Conservation (phyloP, 2,113 vertebrate genomes). For the Pterocles orientalis region DNA sequence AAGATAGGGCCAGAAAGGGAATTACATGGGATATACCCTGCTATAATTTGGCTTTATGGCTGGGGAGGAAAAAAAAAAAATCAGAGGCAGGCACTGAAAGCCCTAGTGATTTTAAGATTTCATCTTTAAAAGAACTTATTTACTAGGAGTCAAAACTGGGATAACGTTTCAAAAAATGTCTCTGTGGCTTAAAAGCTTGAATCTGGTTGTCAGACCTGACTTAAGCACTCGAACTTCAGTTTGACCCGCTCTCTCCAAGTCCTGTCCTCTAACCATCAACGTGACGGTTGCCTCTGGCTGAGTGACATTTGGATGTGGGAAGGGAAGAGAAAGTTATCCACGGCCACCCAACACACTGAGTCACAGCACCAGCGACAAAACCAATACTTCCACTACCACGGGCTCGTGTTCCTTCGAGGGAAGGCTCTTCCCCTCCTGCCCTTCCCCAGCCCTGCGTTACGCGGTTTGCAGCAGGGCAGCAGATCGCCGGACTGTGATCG, state of each 20-base stretch:
- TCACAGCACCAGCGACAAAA: too few species aligned
- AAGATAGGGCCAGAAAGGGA: slow-evolving; percentile 32
- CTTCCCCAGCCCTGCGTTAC: too few species aligned
- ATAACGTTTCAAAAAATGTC: background rate
- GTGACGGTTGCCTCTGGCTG: too few species aligned
- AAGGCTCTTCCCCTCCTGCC: too few species aligned
- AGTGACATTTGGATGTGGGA: too few species aligned
- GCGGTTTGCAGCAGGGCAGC: too few species aligned
- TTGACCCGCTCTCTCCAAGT: background rate
- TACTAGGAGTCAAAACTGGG: background rate
- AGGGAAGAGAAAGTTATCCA: too few species aligned
- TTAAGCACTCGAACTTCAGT: background rate
- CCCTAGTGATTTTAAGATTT: background rate
- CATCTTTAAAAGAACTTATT: slow-evolving; percentile 11
- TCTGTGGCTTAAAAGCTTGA: background rate
- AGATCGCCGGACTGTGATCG: too few species aligned
- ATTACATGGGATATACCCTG: slow-evolving; percentile 42
- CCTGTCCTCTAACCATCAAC: too few species aligned
- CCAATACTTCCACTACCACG: too few species aligned
- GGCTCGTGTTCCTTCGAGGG: too few species aligned
- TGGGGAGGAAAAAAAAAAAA: background rate
- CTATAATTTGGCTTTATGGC: slow-evolving; percentile 17
- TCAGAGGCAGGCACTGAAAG: background rate
- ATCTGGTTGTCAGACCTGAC: background rate
- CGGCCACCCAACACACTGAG: too few species aligned